Base-by-base conservation (phyloP, 2,888 invertebrate genomes). In the Heliconius charithonia region DNA sequence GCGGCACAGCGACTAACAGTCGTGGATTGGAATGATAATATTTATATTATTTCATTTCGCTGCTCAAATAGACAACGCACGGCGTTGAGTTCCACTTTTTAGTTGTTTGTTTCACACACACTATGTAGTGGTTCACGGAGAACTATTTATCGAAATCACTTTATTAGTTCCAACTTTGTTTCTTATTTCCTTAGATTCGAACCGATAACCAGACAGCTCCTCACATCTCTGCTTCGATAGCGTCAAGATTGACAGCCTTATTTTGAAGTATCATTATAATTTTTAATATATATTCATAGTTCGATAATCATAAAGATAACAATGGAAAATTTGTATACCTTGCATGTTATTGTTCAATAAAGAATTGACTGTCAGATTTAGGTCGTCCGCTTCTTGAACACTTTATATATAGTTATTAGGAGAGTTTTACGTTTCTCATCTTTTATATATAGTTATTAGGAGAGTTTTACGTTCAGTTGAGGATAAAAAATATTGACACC, bases 331-430 rank as follows among this genome's bases (percentile, higher is more conserved):
- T 75, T 75, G 27, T 29, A 3, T 27, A 27, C 27, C 45, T 45
- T 25, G n/a, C 65, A 29, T 65, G 51, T 73, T 51, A 66, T 77
- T 77, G 67, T 73, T 77, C 73, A 74, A 77, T 73, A 41, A 67
- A 62, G 67, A 59, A 66, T n/a, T 77, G 51, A 37, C 41, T 29
- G 37, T 16, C 66, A 77, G 65, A 73, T 67, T 65, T 77, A 77
- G 72, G 59, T 59, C 45, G 67, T 45, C 41, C 59, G 66, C 59
- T 16, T 59, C 29, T 41, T n/a, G 37, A 73, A 19, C 59, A 27
- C 3, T 25, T 73, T 3, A 62, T 41, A 62, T 25, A 71, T n/a
- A 12, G 32, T 56, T 67, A 13, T 22, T 32, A 32, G 22, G 19
- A 66, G 45, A 45, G 45, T 45, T 45, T 1, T 16, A 4, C n/a